Conservation (phyloP, 1,140 invertebrate species). For the Hirudo medicinalis region DNA sequence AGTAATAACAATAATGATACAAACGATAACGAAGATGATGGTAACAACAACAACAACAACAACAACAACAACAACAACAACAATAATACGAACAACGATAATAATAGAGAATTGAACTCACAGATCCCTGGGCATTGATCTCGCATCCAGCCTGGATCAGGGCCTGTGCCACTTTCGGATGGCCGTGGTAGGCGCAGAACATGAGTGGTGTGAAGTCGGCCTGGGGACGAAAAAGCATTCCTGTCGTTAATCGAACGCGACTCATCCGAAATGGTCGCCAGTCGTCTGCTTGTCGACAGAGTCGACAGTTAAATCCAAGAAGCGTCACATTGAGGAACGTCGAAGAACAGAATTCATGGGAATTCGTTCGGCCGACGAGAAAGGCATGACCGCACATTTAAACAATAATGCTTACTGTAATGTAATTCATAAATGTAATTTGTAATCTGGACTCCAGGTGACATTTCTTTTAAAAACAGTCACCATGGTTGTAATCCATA, state of each 20-base stretch:
- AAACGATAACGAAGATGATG: neutral
- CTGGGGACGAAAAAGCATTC: conserved; percentile 25
- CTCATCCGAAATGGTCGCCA: neutral
- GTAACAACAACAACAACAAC: conserved; percentile 7
- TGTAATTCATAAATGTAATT: no score
- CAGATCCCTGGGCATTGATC: conserved; percentile 34
- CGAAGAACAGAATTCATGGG: no score
- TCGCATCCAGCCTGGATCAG: conserved; percentile 36
- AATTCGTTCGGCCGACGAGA: no score
- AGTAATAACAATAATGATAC: neutral
- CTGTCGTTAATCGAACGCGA: neutral
- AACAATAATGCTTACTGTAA: no score
- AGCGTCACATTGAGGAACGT: no score
- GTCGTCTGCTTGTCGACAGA: no score
- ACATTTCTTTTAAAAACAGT: no score
- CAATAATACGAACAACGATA: neutral
- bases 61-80: neutral
- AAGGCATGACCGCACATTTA: no score
- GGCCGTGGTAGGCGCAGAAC: conserved; percentile 41
- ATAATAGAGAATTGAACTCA: conserved; percentile 26
- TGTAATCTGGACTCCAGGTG: no score
- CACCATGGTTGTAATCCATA: no score
- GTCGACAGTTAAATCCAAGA: no score
- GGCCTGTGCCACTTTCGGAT: conserved; percentile 34
- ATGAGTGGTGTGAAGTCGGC: conserved; percentile 40